Conservation (phyloP, 1,140 invertebrate species). For the Myzus persicae region DNA sequence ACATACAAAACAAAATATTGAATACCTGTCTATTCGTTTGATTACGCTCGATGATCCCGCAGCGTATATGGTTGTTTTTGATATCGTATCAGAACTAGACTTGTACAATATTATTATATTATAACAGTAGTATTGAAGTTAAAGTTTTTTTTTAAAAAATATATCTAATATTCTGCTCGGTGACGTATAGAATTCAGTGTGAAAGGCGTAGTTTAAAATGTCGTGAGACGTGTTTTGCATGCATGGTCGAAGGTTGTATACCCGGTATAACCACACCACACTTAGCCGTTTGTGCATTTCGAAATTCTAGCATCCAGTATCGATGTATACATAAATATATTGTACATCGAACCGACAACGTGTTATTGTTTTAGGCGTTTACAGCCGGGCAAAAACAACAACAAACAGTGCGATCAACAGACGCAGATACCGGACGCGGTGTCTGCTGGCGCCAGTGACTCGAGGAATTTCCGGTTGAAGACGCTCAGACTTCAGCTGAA, state of each 20-base stretch:
- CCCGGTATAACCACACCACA: background rate
- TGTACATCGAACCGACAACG: background rate
- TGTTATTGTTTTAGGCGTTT: constrained; percentile 47
- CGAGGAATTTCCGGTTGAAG: constrained; percentile 71
- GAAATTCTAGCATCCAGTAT: background rate
- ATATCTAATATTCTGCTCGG: too few relatives aligned
- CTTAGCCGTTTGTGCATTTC: background rate
- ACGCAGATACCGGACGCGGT: constrained; percentile 45
- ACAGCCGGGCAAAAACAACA: constrained; percentile 39
- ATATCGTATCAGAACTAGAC: background rate
- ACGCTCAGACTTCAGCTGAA: constrained; percentile 73
- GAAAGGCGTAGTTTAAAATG: background rate
- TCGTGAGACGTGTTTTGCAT: background rate
- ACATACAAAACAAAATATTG: too few relatives aligned
- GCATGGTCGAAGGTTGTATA: background rate
- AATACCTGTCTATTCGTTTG: background rate
- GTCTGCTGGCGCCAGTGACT: constrained; percentile 66
- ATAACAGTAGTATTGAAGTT: background rate
- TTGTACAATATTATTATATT: background rate
- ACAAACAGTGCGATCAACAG: constrained; percentile 45
- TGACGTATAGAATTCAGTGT: background rate
- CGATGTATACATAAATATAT: background rate
- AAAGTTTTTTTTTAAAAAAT: too few relatives aligned
- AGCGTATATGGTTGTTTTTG: background rate
- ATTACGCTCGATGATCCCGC: too few relatives aligned